Conservation (phyloP, 1,140 invertebrate species). For the Eueides isabella region DNA sequence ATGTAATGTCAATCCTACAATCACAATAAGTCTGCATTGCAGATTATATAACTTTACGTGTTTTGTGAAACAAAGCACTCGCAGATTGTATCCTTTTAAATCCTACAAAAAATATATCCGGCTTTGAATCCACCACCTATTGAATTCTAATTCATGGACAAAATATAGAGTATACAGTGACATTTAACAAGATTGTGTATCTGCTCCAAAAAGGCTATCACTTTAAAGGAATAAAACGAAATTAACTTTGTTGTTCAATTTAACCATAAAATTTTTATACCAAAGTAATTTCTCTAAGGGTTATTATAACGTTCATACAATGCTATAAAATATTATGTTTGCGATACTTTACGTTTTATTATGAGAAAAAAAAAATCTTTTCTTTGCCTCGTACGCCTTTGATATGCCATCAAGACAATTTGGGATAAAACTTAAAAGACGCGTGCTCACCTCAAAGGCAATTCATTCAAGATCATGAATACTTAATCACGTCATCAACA, state of each 20-base stretch:
- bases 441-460: constrained; percentile 17
- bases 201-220: background rate
- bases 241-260: constrained; percentile 15
- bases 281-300: background rate
- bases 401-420: constrained; percentile 27
- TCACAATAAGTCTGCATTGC: too few species aligned
- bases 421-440: constrained; percentile 12
- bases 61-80: too few species aligned
- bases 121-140: too few species aligned
- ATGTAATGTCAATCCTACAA: too few species aligned
- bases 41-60: too few species aligned
- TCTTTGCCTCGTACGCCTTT: constrained; percentile 16
- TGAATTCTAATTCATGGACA: too few species aligned
- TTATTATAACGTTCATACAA: constrained; percentile 3
- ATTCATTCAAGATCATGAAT: constrained; percentile 27
- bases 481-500: constrained; percentile 21
- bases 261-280: background rate
- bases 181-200: background rate
- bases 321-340: constrained; percentile 21
- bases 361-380: constrained; percentile 16
- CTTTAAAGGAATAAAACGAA: background rate
- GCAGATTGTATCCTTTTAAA: too few species aligned
- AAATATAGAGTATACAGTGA: too few species aligned
- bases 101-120: background rate
- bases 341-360: constrained; percentile 17